phyloP scores from a whole-genome alignment of 2,797 vertebrate genomes.

The Huso huso region DNA sequence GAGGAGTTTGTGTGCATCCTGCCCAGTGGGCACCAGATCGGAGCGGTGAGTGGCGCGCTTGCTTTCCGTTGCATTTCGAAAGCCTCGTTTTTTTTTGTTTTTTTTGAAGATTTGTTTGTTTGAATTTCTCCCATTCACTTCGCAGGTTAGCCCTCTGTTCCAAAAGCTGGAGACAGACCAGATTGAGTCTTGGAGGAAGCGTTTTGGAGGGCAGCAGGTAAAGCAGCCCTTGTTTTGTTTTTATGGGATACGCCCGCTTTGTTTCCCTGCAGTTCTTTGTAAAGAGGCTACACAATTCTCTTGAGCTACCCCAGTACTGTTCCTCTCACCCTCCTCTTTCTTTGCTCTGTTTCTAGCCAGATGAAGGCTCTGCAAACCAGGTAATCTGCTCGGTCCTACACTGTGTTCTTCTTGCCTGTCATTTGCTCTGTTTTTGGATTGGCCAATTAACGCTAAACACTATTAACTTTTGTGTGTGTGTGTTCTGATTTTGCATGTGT shows the following conservation, averaged over 20 bases:
- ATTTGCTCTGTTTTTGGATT: too few relatives aligned
- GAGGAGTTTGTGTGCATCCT: slow-evolving; percentile 66
- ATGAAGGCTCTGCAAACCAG: slow-evolving; percentile 46
- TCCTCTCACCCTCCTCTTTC: slow-evolving; percentile 24
- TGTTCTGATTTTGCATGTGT: too few relatives aligned
- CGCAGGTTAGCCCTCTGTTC: slow-evolving; percentile 86
- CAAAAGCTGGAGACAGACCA: slow-evolving; percentile 86
- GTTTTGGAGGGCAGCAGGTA: slow-evolving; percentile 84
- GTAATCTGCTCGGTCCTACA: too few relatives aligned
- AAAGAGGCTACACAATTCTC: too few relatives aligned
- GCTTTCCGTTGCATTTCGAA: slow-evolving; percentile 4
- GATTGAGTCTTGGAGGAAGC: slow-evolving; percentile 74
- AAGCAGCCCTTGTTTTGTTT: slow-evolving; percentile 22
- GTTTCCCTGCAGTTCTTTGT: slow-evolving; percentile 12
- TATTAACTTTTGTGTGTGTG: too few relatives aligned
- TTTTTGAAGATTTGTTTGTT: slow-evolving; percentile 4
- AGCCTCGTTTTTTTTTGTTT: slow-evolving; percentile 14
- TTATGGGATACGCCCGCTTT: slow-evolving; percentile 21
- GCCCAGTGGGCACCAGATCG: slow-evolving; percentile 71
- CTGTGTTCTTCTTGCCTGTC: too few relatives aligned
- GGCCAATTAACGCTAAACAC: too few relatives aligned
- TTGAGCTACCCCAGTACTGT: slow-evolving; percentile 19
- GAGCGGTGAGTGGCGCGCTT: slow-evolving; percentile 60
- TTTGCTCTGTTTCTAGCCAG: slow-evolving; percentile 52
- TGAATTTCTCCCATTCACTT: neutral